A percentile compares a stretch with the other conserved stretches of the same genome.
Evolutionary conservation across 2,888 invertebrate species (phyloP).

Genomic region (Linnaemya tessellans): DNA sequence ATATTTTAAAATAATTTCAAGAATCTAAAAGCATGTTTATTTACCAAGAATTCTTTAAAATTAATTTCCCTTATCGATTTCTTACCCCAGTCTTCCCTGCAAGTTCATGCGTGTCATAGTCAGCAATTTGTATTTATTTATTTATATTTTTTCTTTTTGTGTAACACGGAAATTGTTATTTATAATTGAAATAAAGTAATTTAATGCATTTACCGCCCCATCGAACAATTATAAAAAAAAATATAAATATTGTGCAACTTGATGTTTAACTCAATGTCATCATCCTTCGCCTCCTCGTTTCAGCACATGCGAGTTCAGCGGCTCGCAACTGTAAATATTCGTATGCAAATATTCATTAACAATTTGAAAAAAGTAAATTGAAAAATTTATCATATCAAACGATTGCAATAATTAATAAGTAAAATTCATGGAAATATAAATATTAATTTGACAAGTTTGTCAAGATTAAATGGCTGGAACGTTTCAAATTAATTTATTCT

Average conservation of each 20-base stretch:
- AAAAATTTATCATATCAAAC: too few relatives aligned
- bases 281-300: neutral
- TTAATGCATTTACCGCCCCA: constrained; percentile 15
- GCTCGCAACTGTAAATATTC: neutral
- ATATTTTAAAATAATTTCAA: too few relatives aligned
- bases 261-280: neutral
- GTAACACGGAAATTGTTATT: neutral
- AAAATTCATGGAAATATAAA: too few relatives aligned
- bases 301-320: neutral
- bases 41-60: neutral
- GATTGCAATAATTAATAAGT: too few relatives aligned
- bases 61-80: constrained; percentile 23
- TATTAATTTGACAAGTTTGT: too few relatives aligned
- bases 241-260: neutral
- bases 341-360: too few relatives aligned
- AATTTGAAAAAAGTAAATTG: too few relatives aligned
- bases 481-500: too few relatives aligned
- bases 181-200: constrained; percentile 6
- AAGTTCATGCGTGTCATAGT: neutral
- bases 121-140: neutral
- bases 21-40: neutral
- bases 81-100: neutral
- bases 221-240: constrained; percentile 16
- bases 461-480: too few relatives aligned
- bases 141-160: constrained; percentile 18